Base-by-base conservation (phyloP, 2,888 invertebrate genomes). In the Autographa pulchrina region DNA sequence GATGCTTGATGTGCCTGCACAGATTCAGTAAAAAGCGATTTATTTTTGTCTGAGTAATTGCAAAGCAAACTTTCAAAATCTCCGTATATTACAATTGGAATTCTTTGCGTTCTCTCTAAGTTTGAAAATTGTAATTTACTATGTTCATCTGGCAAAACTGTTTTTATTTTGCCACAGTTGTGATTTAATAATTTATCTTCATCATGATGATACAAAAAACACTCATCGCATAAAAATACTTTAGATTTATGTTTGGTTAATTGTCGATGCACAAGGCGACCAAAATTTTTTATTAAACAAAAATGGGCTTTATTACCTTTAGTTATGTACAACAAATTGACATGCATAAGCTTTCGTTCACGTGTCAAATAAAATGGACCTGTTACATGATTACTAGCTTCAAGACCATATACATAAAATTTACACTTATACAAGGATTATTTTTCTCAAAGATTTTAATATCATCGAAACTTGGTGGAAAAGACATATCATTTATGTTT, bases 211-310 rank as follows among this genome's bases (percentile, higher is more conserved):
- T 63, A 54, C 11, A 60, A 60, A 60, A 60, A 35, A 60, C 60
- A 60, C 35, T 60, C 60, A 38, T 60, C 60, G 16, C 60, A 60
- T 60, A 62, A 62, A 62, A 43, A 25, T 62, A 62, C 3, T 43
- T 62, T 62, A 20, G 62, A 62, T 20, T 65, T 65, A 16, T 65
- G 65, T 65, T 58, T 65, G 20, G 65, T 65, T 25, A 65, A 58
- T 58, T 65, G 65, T 14, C 41, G 25, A 58, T 65, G 65, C 41
- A 58, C 0, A 58, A 65, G 65, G 18, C 41, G 56, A 41, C 56
- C 20, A 58, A 65, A 65, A 14, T 58, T 14, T 65, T 56, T 65
- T 56, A 64, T 64, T 56, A 56, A 64, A 64, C 64, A 64, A 38
- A 56, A 64, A 64, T 64, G 35, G 2, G 14, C 38, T 56, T 38